Percentiles rank a stretch among this genome's conserved stretches.
Conservation (phyloP, 2,888 invertebrate species). For the Agrotis clavis region DNA sequence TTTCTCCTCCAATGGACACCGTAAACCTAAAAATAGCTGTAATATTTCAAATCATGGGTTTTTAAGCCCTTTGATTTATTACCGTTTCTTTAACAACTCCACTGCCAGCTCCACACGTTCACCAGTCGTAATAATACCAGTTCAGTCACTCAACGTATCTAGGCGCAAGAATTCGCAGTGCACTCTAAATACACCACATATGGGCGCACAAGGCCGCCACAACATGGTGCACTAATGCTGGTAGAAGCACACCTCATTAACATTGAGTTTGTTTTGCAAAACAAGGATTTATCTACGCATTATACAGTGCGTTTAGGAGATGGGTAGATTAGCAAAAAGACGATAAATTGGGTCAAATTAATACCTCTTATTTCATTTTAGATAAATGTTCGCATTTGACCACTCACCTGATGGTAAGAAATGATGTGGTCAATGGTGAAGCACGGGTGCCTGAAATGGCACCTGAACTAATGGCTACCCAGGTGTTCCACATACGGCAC, state of each 20-base stretch:
- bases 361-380: no score
- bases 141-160: constrained; percentile 53
- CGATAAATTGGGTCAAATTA: neutral
- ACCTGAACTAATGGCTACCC: no score
- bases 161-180: constrained; percentile 60
- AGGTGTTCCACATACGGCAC: no score
- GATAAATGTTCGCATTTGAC: no score
- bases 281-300: constrained; percentile 36
- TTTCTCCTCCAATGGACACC: neutral
- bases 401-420: no score
- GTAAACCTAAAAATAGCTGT: neutral
- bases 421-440: no score
- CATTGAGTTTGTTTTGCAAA: constrained; percentile 58
- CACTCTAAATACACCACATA: constrained; percentile 69
- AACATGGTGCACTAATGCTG: constrained; percentile 50
- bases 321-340: neutral
- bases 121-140: constrained; percentile 27
- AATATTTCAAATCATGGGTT: neutral
- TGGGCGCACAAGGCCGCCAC: constrained; percentile 66
- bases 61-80: neutral
- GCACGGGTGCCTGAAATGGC: no score
- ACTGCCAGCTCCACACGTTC: constrained; percentile 1
- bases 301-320: constrained; percentile 29
- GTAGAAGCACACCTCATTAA: constrained; percentile 52
- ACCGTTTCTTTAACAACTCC: neutral